Evolutionary conservation across 1,140 invertebrate species (phyloP).

Genomic region (Ladona fulva): DNA sequence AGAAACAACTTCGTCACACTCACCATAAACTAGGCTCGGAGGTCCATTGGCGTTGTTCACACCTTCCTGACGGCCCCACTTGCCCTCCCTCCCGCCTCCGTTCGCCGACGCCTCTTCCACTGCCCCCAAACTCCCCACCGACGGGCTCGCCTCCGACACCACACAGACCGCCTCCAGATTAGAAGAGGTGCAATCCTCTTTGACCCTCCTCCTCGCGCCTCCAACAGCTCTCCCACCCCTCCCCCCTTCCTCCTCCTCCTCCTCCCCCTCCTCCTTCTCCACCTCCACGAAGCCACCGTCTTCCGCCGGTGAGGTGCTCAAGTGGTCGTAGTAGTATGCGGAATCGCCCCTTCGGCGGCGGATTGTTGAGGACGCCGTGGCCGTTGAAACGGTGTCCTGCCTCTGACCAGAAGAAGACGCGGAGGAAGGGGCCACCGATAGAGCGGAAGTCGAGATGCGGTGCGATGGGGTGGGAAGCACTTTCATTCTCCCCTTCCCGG

Average conservation of each 20-base stretch:
- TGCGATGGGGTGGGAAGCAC: neutral
- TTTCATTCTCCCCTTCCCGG: neutral
- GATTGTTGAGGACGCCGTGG: neutral
- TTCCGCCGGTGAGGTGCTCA: neutral
- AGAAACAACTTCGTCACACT: neutral
- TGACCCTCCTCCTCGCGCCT: neutral
- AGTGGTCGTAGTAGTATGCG: neutral
- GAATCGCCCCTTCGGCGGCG: neutral
- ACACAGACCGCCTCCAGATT: neutral
- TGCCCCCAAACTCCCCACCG: neutral
- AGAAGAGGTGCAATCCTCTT: neutral
- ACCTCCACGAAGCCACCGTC: neutral
- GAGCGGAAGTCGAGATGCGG: neutral
- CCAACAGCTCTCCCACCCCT: neutral
- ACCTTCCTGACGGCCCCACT: neutral
- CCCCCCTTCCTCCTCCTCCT: neutral
- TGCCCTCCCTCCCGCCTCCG: neutral
- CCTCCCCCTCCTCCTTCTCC: neutral
- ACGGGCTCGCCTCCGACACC: neutral
- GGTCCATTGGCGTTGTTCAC: neutral
- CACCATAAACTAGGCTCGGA: neutral
- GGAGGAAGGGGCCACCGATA: neutral
- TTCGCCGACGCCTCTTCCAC: too few relatives aligned
- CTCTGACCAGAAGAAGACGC: neutral
- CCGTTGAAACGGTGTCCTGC: neutral